These are phyloP conservation scores for Drosophila neonasuta DNA, from an alignment of 2,888 invertebrate species.

Conservation along the genomic window DNA sequence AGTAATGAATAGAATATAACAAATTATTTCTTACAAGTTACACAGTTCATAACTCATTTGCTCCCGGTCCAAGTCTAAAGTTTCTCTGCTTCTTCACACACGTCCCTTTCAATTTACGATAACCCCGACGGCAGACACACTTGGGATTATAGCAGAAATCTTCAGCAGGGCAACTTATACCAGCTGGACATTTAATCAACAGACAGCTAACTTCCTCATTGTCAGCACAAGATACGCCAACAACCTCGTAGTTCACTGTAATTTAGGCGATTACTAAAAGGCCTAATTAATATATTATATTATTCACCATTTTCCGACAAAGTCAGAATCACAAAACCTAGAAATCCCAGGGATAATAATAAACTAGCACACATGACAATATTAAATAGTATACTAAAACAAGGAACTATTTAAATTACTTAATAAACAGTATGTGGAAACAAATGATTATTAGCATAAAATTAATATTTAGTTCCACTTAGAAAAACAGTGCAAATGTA, in stretches of 20 bases:
- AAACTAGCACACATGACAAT: slow-evolving; percentile 18
- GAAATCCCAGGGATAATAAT: background rate
- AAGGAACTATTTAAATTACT: background rate
- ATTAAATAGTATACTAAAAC: background rate
- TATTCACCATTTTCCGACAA: slow-evolving; percentile 28
- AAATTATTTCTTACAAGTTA: too few species aligned
- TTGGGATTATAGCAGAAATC: slow-evolving; percentile 54
- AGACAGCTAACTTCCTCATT: slow-evolving; percentile 58
- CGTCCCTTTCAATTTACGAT: slow-evolving; percentile 28
- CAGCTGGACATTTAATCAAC: slow-evolving; percentile 32
- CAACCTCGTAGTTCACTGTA: slow-evolving; percentile 45
- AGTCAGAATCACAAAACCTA: background rate
- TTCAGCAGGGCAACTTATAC: slow-evolving; percentile 31
- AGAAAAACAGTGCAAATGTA: background rate
- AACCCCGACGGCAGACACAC: slow-evolving; percentile 57
- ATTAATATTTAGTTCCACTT: background rate
- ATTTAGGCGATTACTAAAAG: background rate
- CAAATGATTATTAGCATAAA: background rate
- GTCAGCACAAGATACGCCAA: slow-evolving; percentile 35
- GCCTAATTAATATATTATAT: background rate
- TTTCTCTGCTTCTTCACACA: slow-evolving; percentile 40
- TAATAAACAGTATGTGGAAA: background rate
- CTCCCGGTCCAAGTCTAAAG: too few species aligned
- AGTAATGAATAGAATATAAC: background rate
- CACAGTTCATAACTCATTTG: background rate